These are phyloP conservation scores for Aphelocoma californica DNA, from an alignment of 2,797 vertebrate genomes.

Conservation along the genomic window DNA sequence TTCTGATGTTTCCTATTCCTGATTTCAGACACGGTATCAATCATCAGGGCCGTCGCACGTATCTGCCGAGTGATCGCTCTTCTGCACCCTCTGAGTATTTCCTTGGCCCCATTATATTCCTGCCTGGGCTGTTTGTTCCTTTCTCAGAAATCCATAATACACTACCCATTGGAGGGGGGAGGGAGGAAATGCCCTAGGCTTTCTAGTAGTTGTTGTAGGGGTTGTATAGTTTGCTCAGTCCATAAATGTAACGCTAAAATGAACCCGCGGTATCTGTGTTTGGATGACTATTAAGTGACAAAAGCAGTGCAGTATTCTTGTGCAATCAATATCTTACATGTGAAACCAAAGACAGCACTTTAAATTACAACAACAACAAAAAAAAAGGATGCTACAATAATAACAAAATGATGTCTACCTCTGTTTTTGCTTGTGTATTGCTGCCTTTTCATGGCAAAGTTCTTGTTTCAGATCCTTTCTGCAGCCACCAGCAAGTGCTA, in stretches of 20 bases:
- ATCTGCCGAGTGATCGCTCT: background rate
- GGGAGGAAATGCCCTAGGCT: conserved; percentile 13
- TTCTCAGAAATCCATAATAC: conserved; percentile 40
- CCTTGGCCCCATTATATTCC: conserved; percentile 11
- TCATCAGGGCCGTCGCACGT: background rate
- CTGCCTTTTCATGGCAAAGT: background rate
- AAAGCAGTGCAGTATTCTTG: background rate
- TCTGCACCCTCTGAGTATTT: conserved; percentile 30
- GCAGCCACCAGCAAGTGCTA: background rate
- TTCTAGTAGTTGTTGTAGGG: background rate
- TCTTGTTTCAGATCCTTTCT: background rate
- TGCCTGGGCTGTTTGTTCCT: conserved; percentile 14
- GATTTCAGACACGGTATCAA: background rate
- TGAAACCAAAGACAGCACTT: background rate
- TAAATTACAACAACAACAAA: background rate
- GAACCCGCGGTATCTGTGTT: background rate
- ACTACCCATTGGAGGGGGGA: background rate
- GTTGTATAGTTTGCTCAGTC: conserved; percentile 1
- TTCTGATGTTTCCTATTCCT: background rate
- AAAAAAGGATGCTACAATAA: background rate
- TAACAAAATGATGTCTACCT: background rate
- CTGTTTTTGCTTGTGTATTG: background rate
- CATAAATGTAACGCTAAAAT: conserved; percentile 26
- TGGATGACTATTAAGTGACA: background rate
- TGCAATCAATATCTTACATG: conserved; percentile 32